These are phyloP conservation scores for Rhagoletis pomonella DNA, from an alignment of 1,140 invertebrate genomes.

Conservation along the genomic window DNA sequence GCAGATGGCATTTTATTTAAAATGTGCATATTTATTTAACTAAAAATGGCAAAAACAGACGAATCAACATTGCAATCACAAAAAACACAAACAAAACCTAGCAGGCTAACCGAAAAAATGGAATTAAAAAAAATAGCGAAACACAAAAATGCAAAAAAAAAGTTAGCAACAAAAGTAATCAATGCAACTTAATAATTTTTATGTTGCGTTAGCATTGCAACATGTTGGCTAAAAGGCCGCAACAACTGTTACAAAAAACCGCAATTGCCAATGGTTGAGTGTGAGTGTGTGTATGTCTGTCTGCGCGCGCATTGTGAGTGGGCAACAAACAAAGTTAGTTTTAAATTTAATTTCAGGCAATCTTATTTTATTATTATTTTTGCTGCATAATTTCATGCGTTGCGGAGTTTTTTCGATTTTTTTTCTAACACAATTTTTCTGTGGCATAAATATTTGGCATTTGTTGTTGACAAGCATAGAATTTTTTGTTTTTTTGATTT, in stretches of 20 bases:
- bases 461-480: not conserved
- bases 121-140: not conserved
- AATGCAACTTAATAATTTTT: slow-evolving; percentile 48
- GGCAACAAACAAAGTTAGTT: slow-evolving; percentile 15
- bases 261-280: not conserved
- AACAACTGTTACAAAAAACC: not conserved
- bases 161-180: slow-evolving; percentile 10
- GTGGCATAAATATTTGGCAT: not conserved
- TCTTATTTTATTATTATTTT: slow-evolving; percentile 27
- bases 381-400: not conserved
- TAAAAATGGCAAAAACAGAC: not conserved
- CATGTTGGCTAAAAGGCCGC: slow-evolving; percentile 20
- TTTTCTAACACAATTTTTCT: not conserved
- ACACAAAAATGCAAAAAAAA: not conserved
- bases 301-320: not conserved
- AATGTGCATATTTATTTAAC: slow-evolving; percentile 50
- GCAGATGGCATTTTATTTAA: slow-evolving; percentile 45
- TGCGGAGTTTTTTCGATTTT: not conserved
- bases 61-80: not conserved
- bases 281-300: not conserved
- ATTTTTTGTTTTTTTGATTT: not conserved
- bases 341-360: slow-evolving; percentile 35
- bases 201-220: slow-evolving; percentile 47
- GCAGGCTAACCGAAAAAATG: no score
- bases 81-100: not conserved